A percentile compares a stretch with the other conserved stretches of the same genome.
phyloP scores from a whole-genome alignment of 2,888 invertebrate species.

The Alentia gelatinosa region DNA sequence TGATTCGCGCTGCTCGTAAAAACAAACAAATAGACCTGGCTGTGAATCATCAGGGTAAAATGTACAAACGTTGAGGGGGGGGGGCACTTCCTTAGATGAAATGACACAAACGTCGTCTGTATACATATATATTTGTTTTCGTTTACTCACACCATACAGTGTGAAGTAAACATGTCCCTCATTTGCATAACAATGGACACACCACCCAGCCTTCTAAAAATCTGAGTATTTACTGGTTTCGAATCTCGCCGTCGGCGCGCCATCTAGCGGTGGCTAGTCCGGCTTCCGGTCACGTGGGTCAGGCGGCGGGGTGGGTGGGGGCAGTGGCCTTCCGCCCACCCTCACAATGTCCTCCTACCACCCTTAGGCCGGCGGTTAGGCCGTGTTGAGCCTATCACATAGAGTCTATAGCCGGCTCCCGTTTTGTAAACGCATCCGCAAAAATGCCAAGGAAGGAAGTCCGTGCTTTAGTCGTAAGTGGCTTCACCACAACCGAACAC shows the following conservation, averaged over 20 bases:
- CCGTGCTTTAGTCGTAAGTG: neutral
- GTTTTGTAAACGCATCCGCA: too few relatives aligned
- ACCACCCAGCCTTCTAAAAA: conserved; percentile 40
- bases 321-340: neutral
- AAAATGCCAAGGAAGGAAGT: neutral
- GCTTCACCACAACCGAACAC: neutral
- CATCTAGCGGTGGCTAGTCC: neutral
- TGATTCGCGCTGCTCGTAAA: neutral
- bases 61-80: conserved; percentile 8
- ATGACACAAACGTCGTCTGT: neutral
- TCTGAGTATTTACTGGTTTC: conserved; percentile 51
- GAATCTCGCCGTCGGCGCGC: conserved; percentile 14
- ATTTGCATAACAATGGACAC: conserved; percentile 48
- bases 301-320: neutral
- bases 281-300: neutral
- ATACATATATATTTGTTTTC: neutral
- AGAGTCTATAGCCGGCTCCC: neutral
- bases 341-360: neutral
- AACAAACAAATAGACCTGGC: conserved; percentile 41
- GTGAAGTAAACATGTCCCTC: conserved; percentile 44
- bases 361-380: neutral
- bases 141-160: conserved; percentile 25
- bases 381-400: neutral
- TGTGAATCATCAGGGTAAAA: conserved; percentile 21
- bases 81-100: conserved; percentile 33